Percentiles rank a stretch among this genome's conserved stretches.
Evolutionary conservation across 92 coral and sea anemone genomes (phyloP).

Genomic region (Metridium senile): DNA sequence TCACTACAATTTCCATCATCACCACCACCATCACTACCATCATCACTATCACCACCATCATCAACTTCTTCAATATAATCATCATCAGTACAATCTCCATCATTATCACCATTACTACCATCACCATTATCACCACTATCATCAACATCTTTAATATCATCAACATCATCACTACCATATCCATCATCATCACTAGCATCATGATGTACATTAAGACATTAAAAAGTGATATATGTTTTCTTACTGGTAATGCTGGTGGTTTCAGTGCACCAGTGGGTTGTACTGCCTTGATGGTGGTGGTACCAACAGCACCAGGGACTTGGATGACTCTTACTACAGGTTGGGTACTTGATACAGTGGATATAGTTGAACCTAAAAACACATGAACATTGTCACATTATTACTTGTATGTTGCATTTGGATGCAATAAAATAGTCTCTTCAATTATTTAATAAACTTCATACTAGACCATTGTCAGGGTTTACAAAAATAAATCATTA

Average conservation of each 20-base stretch:
- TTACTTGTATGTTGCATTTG: not conserved
- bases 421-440: too few relatives aligned
- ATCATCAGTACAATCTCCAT: not conserved
- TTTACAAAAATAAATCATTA: too few relatives aligned
- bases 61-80: not conserved
- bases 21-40: not conserved
- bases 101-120: too few relatives aligned
- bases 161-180: too few relatives aligned
- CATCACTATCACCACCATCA: not conserved
- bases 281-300: not conserved
- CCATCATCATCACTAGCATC: too few relatives aligned
- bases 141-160: too few relatives aligned
- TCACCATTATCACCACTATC: too few relatives aligned
- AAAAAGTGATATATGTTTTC: not conserved
- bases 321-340: slow-evolving; percentile 81
- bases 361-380: slow-evolving; percentile 34
- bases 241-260: slow-evolving; percentile 17
- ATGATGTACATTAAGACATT: too few relatives aligned
- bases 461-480: too few relatives aligned
- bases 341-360: slow-evolving; percentile 62
- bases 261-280: slow-evolving; percentile 1
- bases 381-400: not conserved
- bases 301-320: slow-evolving; percentile 73
- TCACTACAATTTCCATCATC: not conserved
- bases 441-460: too few relatives aligned